A percentile compares a stretch with the other conserved stretches of the same genome.
Conservation (phyloP, 2,113 vertebrate genomes). For the Arenaria interpres region DNA sequence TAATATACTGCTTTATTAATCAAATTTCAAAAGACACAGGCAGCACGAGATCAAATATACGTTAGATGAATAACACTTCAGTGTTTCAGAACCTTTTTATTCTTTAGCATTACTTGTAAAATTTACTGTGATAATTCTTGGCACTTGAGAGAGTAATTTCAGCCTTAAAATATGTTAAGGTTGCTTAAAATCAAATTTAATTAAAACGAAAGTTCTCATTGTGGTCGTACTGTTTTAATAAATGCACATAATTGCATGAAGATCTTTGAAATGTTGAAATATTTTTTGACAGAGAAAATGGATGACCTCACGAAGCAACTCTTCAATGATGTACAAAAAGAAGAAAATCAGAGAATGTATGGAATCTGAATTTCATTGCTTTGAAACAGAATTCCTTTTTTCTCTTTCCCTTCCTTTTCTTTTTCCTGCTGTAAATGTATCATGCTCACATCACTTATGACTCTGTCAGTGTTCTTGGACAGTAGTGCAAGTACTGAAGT, state of each 20-base stretch:
- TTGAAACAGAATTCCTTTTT: background rate
- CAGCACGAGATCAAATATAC: background rate
- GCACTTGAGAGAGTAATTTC: background rate
- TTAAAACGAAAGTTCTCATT: background rate
- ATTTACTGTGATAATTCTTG: background rate
- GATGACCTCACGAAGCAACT: constrained; percentile 83
- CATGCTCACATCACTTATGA: background rate
- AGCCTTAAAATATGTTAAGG: background rate
- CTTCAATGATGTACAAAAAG: constrained; percentile 84
- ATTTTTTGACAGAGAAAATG: constrained; percentile 84
- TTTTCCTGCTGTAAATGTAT: background rate
- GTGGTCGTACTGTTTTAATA: background rate
- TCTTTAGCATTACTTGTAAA: background rate
- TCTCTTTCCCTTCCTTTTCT: background rate
- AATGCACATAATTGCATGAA: background rate
- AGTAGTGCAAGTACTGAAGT: background rate
- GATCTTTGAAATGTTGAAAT: constrained; percentile 17
- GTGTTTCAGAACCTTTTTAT: background rate
- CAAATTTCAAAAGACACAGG: background rate
- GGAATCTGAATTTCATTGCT: constrained; percentile 21
- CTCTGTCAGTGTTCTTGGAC: background rate
- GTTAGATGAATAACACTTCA: background rate
- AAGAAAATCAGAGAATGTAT: constrained; percentile 87
- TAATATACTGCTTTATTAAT: background rate
- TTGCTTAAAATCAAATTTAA: background rate